Evolutionary conservation across 2,113 vertebrate genomes (phyloP), one percentile per base, ranked within the genome.

Genomic region (Panthera tigris): DNA sequence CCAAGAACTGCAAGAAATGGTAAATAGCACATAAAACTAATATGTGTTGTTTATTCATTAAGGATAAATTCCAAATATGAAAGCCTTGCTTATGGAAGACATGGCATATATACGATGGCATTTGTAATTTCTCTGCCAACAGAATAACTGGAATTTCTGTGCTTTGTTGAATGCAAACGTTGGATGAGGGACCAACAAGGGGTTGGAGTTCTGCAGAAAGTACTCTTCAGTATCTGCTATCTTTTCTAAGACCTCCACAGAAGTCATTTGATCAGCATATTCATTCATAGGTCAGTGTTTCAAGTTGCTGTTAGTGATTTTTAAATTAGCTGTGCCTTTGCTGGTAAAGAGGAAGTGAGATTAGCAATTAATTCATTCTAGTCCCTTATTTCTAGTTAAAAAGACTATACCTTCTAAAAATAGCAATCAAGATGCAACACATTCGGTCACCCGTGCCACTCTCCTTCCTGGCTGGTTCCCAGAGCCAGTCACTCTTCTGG

Each of bases 301-400:
- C 69, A 68, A 5, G 41, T 94, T 68, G 21, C 27, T 15, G 4
- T 71, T 25, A 63, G 8, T 82, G 86, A 86, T 63, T 81, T 94
- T 69, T 91, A 66, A 96, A 31, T 88, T 69, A 91, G 27, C 48
- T 65, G 2, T 82, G 52, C 6, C 73, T 91, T 88, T 79, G 4
- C 66, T 84, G 27, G 5, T 27, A 50, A 94, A 68, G 71, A 86
- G 63, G 33, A 89, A 91, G 76, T 48, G 57, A 80, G 82, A n/a
- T 65, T 81, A 85, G 15, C 71, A 39, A 61, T 79, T 89, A 55
- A 79, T 91, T 36, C 45, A 11, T 76, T 85, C 36, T 33, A 90
- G n/a, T 71, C 83, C 33, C 63, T 88, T 45, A 25, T 36, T 65
- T 91, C 66, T 61, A 21, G 12, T 81, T 25, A 21, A 84, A 92